Percentiles rank a stretch among this genome's conserved stretches.
phyloP scores from a whole-genome alignment of 2,888 invertebrate species.

The Bugulina stolonifera region DNA sequence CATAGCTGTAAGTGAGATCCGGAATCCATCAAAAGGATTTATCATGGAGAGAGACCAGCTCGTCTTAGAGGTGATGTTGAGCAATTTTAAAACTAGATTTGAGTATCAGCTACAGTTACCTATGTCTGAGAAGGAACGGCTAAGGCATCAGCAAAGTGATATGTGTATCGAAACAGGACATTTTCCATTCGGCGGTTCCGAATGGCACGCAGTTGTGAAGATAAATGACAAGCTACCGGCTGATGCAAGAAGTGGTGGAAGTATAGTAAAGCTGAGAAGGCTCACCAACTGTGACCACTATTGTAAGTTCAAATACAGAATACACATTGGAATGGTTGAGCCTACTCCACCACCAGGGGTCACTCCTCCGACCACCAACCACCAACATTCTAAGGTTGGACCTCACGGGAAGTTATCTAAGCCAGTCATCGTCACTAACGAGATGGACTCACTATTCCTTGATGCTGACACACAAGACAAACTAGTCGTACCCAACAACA shows the following conservation, averaged over 20 bases:
- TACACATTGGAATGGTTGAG: conserved; percentile 50
- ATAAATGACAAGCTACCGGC: conserved; percentile 39
- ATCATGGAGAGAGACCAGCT: conserved; percentile 75
- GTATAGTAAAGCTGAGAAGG: conserved; percentile 59
- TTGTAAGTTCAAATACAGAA: conserved; percentile 67
- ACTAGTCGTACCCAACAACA: conserved; percentile 38
- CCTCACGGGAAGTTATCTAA: background rate
- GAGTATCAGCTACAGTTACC: conserved; percentile 66
- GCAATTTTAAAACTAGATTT: conserved; percentile 69
- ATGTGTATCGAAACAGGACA: conserved; percentile 59
- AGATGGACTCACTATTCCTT: conserved; percentile 43
- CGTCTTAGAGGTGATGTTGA: conserved; percentile 71
- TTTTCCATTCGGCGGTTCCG: conserved; percentile 74
- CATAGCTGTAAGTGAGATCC: conserved; percentile 44
- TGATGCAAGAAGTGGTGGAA: conserved; percentile 42
- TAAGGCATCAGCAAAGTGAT: conserved; percentile 29
- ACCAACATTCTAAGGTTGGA: conserved; percentile 8
- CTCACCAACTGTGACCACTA: conserved; percentile 76
- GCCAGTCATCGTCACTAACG: conserved; percentile 40
- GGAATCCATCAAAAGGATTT: conserved; percentile 59
- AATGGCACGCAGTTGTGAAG: conserved; percentile 65
- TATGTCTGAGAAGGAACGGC: conserved; percentile 39
- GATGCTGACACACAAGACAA: conserved; percentile 41
- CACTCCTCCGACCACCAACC: background rate
- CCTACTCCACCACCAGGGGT: background rate